Evolutionary conservation across 2,113 vertebrate genomes (phyloP).

Genomic region (Blennius ocellaris): DNA sequence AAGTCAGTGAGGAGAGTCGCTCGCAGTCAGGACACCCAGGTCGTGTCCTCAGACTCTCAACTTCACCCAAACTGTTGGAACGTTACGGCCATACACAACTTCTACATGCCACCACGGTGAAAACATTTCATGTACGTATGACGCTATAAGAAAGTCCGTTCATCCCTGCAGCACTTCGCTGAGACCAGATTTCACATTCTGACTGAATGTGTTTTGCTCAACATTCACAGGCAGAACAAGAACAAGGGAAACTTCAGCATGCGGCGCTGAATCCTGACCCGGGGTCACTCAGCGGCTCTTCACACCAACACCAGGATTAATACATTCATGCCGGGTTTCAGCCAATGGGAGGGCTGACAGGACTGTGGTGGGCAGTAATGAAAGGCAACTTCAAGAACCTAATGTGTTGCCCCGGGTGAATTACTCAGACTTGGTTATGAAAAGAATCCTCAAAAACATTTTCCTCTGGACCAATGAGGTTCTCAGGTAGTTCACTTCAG

Average conservation of each 20-base stretch:
- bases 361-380: conserved; percentile 1
- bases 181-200: too few relatives aligned
- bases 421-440: conserved; percentile 15
- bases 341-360: background rate
- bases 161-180: too few relatives aligned
- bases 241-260: too few relatives aligned
- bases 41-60: background rate
- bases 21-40: background rate
- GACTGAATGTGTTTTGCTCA: too few relatives aligned
- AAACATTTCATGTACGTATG: background rate
- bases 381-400: background rate
- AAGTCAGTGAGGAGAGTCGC: conserved; percentile 1
- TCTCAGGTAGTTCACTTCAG: background rate
- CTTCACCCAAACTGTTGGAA: background rate
- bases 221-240: too few relatives aligned
- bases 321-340: conserved; percentile 23
- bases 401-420: conserved; percentile 13
- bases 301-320: conserved; percentile 18
- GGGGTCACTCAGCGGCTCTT: conserved; percentile 28
- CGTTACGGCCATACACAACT: background rate
- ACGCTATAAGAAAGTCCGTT: too few relatives aligned
- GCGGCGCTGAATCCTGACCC: conserved; percentile 13
- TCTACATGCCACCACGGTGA: background rate
- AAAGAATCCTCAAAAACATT: conserved; percentile 17
- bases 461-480: background rate